Base-by-base conservation (phyloP, 2,797 vertebrate species). In the Margarornis squamiger region DNA sequence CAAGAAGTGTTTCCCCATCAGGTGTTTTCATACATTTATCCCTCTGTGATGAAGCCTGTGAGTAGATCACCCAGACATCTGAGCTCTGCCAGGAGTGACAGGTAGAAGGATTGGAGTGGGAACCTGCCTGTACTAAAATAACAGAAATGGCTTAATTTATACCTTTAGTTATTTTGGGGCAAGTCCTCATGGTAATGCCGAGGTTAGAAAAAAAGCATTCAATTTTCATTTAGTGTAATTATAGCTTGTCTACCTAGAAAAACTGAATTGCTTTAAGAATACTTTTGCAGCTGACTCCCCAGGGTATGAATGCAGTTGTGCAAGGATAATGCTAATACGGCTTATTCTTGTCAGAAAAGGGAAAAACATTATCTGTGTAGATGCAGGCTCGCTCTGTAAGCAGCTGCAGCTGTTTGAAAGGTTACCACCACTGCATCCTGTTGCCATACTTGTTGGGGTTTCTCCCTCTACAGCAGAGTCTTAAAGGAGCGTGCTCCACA, bases 181-280 rank as follows among this genome's bases (percentile, higher is more conserved):
- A 77, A 90, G 61, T 52, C 68, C 78, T 93, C 0, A 0, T 74
- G 72, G 68, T 49, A 58, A 65, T 90, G 76, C 72, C 11, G 3
- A 57, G 66, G 63, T 91, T 82, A 91, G 84, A 92, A 94, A 84
- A 94, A 93, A 96, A 93, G 74, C 48, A 30, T 93, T 93, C 89
- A 94, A 46, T 92, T 95, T 91, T 89, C 82, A 87, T 95, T 79
- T 54, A 55, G 32, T 67, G 32, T 93, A 95, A 94, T 96, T 94
- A 91, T 89, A 95, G 77, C 59, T 45, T 87, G 46, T 58, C 88
- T 92, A 32, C 74, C 63, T 81, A 36, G 46, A 81, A 89, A 72
- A 62, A 59, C 84, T 76, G 48, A 66, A 76, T 51, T 86, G 27
- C 48, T 95, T 59, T 82, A 87, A 93, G 71, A 95, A 82, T 89